Percentiles rank a stretch among this genome's conserved stretches.
phyloP scores from a whole-genome alignment of 2,888 invertebrate genomes.

The Mactromeris polynyma region DNA sequence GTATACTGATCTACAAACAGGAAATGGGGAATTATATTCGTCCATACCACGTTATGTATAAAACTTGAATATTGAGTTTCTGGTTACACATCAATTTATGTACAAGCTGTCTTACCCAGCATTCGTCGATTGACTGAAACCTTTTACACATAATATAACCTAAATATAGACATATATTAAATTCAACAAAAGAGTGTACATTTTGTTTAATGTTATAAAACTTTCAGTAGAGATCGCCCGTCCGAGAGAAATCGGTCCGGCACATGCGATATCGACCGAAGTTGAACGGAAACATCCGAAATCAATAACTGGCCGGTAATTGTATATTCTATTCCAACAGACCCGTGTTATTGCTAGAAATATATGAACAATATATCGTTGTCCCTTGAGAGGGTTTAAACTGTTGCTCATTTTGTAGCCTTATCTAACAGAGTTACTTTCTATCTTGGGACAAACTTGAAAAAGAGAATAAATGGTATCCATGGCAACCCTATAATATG shows the following conservation, averaged over 20 bases:
- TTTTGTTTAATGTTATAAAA: background rate
- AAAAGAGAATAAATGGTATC: conserved; percentile 53
- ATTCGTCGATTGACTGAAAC: background rate
- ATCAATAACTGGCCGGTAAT: conserved; percentile 55
- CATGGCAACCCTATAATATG: conserved; percentile 56
- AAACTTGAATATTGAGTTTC: too few relatives aligned
- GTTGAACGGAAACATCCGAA: conserved; percentile 25
- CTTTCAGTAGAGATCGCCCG: background rate
- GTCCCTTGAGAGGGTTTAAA: conserved; percentile 62
- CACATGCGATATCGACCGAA: conserved; percentile 18
- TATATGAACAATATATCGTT: conserved; percentile 46
- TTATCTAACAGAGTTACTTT: conserved; percentile 60
- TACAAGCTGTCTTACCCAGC: background rate
- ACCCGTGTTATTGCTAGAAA: conserved; percentile 38
- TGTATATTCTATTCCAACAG: conserved; percentile 40
- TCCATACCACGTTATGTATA: too few relatives aligned
- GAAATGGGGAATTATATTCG: too few relatives aligned
- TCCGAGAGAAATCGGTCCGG: background rate
- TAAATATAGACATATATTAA: background rate
- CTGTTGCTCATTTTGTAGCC: conserved; percentile 64
- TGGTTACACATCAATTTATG: too few relatives aligned
- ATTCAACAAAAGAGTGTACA: background rate
- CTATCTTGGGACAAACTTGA: conserved; percentile 56
- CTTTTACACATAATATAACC: background rate
- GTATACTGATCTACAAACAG: too few relatives aligned